These are phyloP conservation scores for Accipiter virgatus DNA, from an alignment of 2,113 vertebrate species.

Conservation along the genomic window DNA sequence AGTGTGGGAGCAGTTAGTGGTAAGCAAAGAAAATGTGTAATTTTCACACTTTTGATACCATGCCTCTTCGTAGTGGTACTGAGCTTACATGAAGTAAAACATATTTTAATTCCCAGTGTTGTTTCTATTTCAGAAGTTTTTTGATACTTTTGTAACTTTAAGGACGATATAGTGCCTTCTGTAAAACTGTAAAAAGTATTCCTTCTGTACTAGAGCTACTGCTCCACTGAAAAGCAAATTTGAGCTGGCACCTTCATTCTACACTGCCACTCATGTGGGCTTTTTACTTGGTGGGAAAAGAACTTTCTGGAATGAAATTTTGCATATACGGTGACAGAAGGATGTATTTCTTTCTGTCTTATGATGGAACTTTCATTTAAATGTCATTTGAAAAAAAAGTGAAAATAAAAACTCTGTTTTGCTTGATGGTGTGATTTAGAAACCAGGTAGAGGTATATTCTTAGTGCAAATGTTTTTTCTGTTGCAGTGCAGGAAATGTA, in stretches of 20 bases:
- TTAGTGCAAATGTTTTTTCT: not conserved
- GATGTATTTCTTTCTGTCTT: not conserved
- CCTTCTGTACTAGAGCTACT: not conserved
- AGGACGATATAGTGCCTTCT: not conserved
- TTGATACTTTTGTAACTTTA: not conserved
- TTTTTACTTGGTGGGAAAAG: not conserved
- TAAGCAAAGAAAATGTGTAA: not conserved
- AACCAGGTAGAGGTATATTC: not conserved
- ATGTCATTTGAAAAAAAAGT: not conserved
- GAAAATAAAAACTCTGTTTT: not conserved
- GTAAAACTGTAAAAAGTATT: not conserved
- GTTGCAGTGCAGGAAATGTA: not conserved
- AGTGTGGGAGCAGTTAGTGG: not conserved
- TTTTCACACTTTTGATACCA: not conserved
- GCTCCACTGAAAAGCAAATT: not conserved
- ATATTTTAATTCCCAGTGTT: not conserved
- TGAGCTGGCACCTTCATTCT: not conserved
- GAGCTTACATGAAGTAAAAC: not conserved
- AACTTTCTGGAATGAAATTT: not conserved
- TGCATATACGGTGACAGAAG: not conserved
- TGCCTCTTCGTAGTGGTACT: not conserved
- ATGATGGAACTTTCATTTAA: not conserved
- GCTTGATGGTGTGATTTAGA: not conserved
- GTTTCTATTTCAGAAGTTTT: not conserved
- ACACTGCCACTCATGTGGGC: rapidly evolving